Conservation (phyloP, 2,797 vertebrate genomes). For the Acanthopagrus latus region DNA sequence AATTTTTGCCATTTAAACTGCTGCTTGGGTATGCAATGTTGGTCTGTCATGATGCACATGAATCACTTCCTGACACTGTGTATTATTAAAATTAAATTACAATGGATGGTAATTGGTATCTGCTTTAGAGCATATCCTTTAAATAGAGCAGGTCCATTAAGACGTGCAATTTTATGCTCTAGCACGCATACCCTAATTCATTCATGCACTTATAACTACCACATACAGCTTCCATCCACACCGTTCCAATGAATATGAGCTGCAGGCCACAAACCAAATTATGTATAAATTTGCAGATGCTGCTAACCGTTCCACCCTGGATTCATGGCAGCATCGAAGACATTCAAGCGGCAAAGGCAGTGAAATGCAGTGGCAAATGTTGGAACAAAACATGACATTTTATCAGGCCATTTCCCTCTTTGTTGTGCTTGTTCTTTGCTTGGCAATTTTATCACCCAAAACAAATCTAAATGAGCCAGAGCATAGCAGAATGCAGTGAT, state of each 20-base stretch:
- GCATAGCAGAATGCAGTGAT: not conserved
- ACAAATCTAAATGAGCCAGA: not conserved
- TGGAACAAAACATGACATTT: not conserved
- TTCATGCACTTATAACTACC: not conserved
- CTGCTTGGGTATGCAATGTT: not conserved
- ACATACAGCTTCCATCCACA: not conserved
- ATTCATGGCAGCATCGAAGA: not conserved
- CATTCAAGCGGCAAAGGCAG: not conserved
- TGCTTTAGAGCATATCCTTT: not conserved
- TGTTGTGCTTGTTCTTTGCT: not conserved
- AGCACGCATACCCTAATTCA: not conserved
- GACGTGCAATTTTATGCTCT: not conserved
- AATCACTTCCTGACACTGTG: constrained; percentile 22
- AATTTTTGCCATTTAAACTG: not conserved
- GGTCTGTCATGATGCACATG: not conserved
- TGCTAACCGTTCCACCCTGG: not conserved
- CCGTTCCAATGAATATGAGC: not conserved
- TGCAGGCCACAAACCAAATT: not conserved
- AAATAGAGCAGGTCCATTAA: not conserved
- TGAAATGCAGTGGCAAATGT: not conserved
- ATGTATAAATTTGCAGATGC: constrained; percentile 1
- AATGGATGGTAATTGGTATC: no score
- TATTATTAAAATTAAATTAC: constrained; percentile 2
- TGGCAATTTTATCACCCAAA: not conserved
- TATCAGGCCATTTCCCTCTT: not conserved